phyloP scores from a whole-genome alignment of 2,113 vertebrate species.

The Platysteira castanea region DNA sequence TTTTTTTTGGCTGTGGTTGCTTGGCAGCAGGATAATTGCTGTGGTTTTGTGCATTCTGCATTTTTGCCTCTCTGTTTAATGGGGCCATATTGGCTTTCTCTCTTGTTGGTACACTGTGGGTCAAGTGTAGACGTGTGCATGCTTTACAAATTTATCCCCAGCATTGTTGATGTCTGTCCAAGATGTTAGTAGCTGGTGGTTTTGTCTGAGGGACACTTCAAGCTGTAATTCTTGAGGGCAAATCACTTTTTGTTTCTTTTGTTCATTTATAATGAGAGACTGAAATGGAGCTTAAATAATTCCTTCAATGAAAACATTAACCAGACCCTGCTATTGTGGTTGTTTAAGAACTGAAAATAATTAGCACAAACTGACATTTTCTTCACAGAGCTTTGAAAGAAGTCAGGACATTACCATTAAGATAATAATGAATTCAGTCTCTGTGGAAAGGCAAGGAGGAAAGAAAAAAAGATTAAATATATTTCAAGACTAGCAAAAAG shows the following conservation, averaged over 20 bases:
- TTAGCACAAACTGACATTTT: constrained; percentile 72
- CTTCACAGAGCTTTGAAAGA: constrained; percentile 68
- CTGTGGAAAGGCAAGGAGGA: constrained; percentile 43
- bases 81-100: constrained; percentile 60
- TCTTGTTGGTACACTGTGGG: constrained; percentile 62
- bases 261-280: constrained; percentile 68
- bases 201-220: constrained; percentile 71
- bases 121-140: constrained; percentile 76
- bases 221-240: constrained; percentile 70
- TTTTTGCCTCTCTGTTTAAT: constrained; percentile 65
- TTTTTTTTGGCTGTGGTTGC: constrained; percentile 61
- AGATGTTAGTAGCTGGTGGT: constrained; percentile 58
- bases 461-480: constrained; percentile 59
- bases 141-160: constrained; percentile 61
- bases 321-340: constrained; percentile 67
- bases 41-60: constrained; percentile 15
- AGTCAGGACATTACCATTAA: constrained; percentile 58
- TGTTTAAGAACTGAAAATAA: constrained; percentile 74
- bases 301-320: constrained; percentile 73
- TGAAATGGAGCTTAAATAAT: constrained; percentile 80
- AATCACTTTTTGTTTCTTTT: constrained; percentile 77
- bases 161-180: constrained; percentile 47
- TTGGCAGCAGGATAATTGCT: constrained; percentile 63
- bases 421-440: constrained; percentile 67
- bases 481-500: constrained; percentile 65